Conservation (phyloP, 30 jellyfish, hydroid and myxozoan species). For the Aurelia coerulea region DNA sequence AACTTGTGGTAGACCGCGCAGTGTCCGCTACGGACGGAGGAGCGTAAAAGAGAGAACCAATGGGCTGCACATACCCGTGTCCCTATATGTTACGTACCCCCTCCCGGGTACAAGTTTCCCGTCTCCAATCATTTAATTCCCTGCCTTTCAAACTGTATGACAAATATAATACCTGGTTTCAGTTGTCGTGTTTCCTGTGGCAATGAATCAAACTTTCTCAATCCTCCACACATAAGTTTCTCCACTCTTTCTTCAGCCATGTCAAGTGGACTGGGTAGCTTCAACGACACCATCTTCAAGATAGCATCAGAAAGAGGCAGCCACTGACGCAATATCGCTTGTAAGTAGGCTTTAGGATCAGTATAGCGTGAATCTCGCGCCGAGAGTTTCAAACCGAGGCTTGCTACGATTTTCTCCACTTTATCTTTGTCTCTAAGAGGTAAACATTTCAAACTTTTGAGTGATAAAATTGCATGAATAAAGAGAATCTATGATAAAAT, state of each 20-base stretch:
- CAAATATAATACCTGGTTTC: constrained; percentile 52
- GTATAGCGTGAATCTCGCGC: constrained; percentile 81
- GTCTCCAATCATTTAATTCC: no score
- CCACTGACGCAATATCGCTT: constrained; percentile 97
- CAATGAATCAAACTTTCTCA: constrained; percentile 73
- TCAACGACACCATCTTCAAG: constrained; percentile 78
- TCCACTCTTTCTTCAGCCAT: constrained; percentile 81
- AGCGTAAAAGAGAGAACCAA: no score
- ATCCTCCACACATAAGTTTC: constrained; percentile 87
- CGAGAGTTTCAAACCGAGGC: constrained; percentile 85
- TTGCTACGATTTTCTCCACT: constrained; percentile 72
- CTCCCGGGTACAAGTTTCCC: no score
- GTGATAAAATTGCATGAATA: no score
- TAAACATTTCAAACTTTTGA: not conserved
- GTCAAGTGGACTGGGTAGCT: constrained; percentile 93
- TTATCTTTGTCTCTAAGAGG: constrained; percentile 84
- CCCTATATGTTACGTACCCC: no score
- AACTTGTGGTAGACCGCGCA: no score
- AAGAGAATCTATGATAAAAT: no score
- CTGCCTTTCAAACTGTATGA: no score
- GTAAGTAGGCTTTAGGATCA: constrained; percentile 75
- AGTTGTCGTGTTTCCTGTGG: constrained; percentile 79
- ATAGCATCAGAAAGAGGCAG: constrained; percentile 94
- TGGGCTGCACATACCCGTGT: no score
- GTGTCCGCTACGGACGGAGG: no score